phyloP scores from a whole-genome alignment of 2,797 vertebrate species.

The Acanthurus leucopareius region DNA sequence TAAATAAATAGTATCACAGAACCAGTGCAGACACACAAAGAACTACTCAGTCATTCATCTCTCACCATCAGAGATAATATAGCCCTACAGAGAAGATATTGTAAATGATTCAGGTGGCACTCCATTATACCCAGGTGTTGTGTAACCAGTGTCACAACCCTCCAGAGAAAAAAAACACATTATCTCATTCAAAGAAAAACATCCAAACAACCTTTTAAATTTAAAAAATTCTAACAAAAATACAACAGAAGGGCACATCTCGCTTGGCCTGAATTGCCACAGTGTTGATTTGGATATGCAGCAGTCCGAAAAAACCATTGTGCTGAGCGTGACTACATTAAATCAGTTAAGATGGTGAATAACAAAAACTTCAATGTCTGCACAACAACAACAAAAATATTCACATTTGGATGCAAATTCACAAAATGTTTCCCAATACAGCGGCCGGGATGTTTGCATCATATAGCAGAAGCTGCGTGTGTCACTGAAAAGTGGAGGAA shows the following conservation, averaged over 20 bases:
- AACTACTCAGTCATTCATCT: constrained; percentile 69
- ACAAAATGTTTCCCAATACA: constrained; percentile 46
- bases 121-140: constrained; percentile 34
- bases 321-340: constrained; percentile 48
- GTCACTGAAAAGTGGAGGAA: constrained; percentile 19
- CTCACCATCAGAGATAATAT: constrained; percentile 64
- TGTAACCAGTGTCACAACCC: constrained; percentile 46
- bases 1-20: constrained; percentile 81
- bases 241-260: constrained; percentile 51
- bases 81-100: constrained; percentile 72
- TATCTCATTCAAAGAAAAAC: constrained; percentile 55
- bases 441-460: constrained; percentile 30
- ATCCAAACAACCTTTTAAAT: constrained; percentile 33
- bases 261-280: constrained; percentile 63
- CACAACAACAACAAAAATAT: constrained; percentile 31
- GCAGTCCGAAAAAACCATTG: constrained; percentile 51
- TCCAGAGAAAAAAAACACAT: constrained; percentile 13
- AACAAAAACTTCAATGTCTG: constrained; percentile 34
- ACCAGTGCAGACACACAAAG: constrained; percentile 73
- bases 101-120: constrained; percentile 65
- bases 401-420: constrained; percentile 56
- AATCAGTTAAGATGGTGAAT: constrained; percentile 45
- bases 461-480: constrained; percentile 23
- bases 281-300: constrained; percentile 68
- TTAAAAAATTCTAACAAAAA: constrained; percentile 47